Evolutionary conservation across 2,113 vertebrate species (phyloP), one percentile per base, ranked within the genome.

Genomic region (Dryoscopus gambensis): DNA sequence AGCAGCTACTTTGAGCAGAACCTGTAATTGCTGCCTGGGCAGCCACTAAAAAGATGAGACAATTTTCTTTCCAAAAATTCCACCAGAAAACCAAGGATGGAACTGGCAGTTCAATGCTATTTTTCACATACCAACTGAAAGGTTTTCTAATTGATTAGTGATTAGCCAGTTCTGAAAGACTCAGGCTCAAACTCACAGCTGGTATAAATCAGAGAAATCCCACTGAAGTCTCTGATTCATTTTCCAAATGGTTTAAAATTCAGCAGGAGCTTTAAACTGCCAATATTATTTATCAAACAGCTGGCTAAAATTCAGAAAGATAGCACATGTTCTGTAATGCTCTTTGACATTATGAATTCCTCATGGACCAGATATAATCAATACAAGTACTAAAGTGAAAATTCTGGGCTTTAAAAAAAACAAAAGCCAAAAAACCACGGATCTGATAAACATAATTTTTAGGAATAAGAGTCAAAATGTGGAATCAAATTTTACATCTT

Each of bases 231-330:
- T 92, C 84, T 62, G 70, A 89, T 89, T 78, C 64, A 57, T 95
- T 89, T 87, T 92, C 62, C 57, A 91, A 89, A 85, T 64, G 18
- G 40, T 33, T 91, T 60, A 95, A 96, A 82, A 84, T 75, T 84
- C 56, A 82, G 24, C 56, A 78, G 14, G 37, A 95, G 7, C 40
- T 90, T 87, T 64, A 90, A 84, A 55, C 10, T 78, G 64, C 56
- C 39, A 49, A 5, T 71, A 52, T 67, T 67, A 56, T 84, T 53
- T 35, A 89, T 88, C 75, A 92, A 92, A 87, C 46, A 86, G 30
- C 50, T 93, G 49, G 60, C 40, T 89, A 68, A 90, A 95, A 78
- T 55, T 96, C 64, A 94, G 76, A 91, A 77, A 90, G 57, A 47
- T 2, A 70, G 27, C 27, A 59, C 9, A 59, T 81, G 81, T 95